Evolutionary conservation across 2,888 invertebrate genomes (phyloP).

Genomic region (Glomeris marginata): DNA sequence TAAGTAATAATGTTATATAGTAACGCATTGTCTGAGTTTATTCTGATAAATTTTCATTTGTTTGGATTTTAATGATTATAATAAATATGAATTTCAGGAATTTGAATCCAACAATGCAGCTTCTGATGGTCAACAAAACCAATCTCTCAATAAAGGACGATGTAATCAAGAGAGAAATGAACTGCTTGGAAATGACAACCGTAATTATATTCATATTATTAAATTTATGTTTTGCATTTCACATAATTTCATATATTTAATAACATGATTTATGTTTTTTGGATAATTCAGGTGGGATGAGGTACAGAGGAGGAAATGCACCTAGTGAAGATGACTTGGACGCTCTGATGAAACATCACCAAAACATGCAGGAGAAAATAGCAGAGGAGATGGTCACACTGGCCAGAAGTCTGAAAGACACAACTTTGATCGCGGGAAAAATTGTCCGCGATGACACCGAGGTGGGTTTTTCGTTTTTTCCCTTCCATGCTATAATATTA

Average conservation of each 20-base stretch:
- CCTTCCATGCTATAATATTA: not conserved
- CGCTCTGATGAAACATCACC: constrained; percentile 68
- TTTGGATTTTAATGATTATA: too few species aligned
- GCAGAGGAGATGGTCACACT: constrained; percentile 87
- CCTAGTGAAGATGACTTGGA: constrained; percentile 53
- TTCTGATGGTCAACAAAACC: too few species aligned
- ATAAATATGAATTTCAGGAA: not conserved
- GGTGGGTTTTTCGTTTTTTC: constrained; percentile 32
- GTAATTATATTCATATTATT: not conserved
- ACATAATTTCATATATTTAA: not conserved
- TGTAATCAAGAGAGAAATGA: not conserved
- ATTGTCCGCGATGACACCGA: constrained; percentile 82
- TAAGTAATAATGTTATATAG: too few species aligned
- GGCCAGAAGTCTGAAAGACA: constrained; percentile 75
- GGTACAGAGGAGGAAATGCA: constrained; percentile 6
- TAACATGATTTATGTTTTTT: constrained; percentile 1
- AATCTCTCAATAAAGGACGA: too few species aligned
- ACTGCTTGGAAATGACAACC: not conserved
- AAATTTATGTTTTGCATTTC: not conserved
- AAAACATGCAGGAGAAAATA: constrained; percentile 76
- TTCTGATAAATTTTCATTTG: too few species aligned
- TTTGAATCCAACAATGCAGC: not conserved
- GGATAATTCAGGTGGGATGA: constrained; percentile 17
- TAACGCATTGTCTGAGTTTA: too few species aligned
- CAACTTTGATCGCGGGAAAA: constrained; percentile 70